These are phyloP conservation scores for Atrina japonica DNA, from an alignment of 2,888 invertebrate species.

Conservation along the genomic window DNA sequence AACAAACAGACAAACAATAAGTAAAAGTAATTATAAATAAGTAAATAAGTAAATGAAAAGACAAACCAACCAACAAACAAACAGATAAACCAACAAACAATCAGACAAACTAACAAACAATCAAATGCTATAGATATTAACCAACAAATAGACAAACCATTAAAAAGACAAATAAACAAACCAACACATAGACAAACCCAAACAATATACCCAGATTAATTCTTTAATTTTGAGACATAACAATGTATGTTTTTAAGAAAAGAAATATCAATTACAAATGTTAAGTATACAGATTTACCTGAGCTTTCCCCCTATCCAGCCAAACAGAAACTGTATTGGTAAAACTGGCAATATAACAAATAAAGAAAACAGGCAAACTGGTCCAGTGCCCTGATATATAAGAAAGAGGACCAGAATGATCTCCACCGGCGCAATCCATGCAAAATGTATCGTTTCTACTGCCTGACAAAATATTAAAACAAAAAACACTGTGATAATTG, in stretches of 20 bases:
- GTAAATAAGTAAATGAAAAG: no score
- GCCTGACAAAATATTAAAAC: conserved; percentile 39
- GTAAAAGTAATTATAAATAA: no score
- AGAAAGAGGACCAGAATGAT: conserved; percentile 89
- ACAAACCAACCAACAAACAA: no score
- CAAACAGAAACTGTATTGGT: conserved; percentile 87
- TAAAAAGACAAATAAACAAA: no score
- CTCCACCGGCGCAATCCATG: conserved; percentile 93
- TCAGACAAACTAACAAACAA: no score
- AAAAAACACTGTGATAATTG: not conserved
- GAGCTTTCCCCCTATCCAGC: conserved; percentile 70
- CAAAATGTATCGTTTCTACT: conserved; percentile 85
- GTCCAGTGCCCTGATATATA: conserved; percentile 53
- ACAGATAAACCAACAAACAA: no score
- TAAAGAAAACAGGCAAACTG: conserved; percentile 87
- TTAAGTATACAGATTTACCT: no score
- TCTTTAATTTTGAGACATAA: not conserved
- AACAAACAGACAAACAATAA: no score
- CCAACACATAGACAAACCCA: no score
- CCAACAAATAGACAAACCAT: no score
- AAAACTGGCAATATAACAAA: conserved; percentile 88
- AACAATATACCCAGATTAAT: not conserved
- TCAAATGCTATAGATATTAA: no score
- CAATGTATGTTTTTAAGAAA: not conserved
- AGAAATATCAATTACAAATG: no score